These are phyloP conservation scores for Gobionotothen gibberifrons DNA, from an alignment of 2,797 vertebrate genomes.

Conservation along the genomic window DNA sequence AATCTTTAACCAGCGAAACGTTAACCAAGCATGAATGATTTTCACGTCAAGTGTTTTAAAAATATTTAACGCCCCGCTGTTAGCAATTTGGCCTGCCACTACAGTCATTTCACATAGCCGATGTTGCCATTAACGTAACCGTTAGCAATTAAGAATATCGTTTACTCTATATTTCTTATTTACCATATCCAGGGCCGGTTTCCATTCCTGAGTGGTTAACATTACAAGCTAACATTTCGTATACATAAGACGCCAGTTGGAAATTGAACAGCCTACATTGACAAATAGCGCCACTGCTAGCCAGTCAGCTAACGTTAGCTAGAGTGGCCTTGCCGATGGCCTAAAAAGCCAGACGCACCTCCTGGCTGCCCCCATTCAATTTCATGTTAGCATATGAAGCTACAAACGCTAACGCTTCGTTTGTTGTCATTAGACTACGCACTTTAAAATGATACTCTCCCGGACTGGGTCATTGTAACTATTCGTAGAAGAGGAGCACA, in stretches of 20 bases:
- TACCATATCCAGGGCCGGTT: conserved; percentile 36
- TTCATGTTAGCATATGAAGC: conserved; percentile 13
- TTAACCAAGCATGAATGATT: conserved; percentile 45
- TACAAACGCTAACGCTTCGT: neutral
- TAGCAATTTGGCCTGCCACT: neutral
- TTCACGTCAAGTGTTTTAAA: conserved; percentile 52
- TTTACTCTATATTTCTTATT: conserved; percentile 1
- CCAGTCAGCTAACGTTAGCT: conserved; percentile 50
- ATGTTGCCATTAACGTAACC: neutral
- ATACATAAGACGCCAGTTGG: conserved; percentile 57
- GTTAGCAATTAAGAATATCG: neutral
- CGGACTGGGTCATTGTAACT: neutral
- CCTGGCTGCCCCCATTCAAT: conserved; percentile 41
- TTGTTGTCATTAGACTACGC: neutral
- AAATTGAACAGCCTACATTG: conserved; percentile 39
- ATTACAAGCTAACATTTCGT: conserved; percentile 28
- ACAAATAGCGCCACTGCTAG: conserved; percentile 51
- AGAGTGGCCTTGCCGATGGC: conserved; percentile 67
- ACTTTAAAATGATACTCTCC: neutral
- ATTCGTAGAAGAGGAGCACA: no score
- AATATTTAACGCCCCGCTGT: neutral
- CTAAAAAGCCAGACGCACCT: conserved; percentile 63
- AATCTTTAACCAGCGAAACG: conserved; percentile 55
- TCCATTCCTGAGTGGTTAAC: conserved; percentile 30
- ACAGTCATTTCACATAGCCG: neutral